phyloP scores from a whole-genome alignment of 1,140 invertebrate species.

The Aplysia californica region DNA sequence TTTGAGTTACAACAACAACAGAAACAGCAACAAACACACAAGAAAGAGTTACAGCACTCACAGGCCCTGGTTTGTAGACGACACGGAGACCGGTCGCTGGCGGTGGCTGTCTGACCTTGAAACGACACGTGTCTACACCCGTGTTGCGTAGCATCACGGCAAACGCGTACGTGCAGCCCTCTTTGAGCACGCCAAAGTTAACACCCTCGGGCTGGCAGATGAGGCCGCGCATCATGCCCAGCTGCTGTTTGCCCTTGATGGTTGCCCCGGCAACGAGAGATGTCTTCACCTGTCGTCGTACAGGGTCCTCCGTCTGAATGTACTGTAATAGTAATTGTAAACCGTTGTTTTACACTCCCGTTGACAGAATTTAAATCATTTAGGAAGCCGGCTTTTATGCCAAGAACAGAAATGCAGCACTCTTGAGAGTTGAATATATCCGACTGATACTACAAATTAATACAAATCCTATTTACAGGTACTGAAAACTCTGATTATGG shows the following conservation, averaged over 20 bases:
- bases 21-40: too few species aligned
- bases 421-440: too few species aligned
- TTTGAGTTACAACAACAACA: too few species aligned
- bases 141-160: constrained; percentile 62
- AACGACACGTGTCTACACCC: constrained; percentile 65
- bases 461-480: too few species aligned
- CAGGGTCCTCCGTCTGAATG: constrained; percentile 61
- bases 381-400: too few species aligned
- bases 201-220: constrained; percentile 61
- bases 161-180: constrained; percentile 62
- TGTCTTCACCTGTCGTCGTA: constrained; percentile 58
- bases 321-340: too few species aligned
- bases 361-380: too few species aligned
- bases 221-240: constrained; percentile 57
- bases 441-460: too few species aligned
- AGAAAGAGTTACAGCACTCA: too few species aligned
- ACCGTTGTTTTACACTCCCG: too few species aligned
- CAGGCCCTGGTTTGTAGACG: constrained; percentile 63
- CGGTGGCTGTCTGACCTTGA: constrained; percentile 65
- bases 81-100: constrained; percentile 64
- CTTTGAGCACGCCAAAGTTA: constrained; percentile 64
- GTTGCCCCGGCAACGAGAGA: constrained; percentile 55
- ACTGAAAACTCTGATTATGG: too few species aligned
- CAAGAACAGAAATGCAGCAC: too few species aligned
- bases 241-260: constrained; percentile 43